phyloP scores from a whole-genome alignment of 1,140 invertebrate species.

The Helicoverpa armigera region DNA sequence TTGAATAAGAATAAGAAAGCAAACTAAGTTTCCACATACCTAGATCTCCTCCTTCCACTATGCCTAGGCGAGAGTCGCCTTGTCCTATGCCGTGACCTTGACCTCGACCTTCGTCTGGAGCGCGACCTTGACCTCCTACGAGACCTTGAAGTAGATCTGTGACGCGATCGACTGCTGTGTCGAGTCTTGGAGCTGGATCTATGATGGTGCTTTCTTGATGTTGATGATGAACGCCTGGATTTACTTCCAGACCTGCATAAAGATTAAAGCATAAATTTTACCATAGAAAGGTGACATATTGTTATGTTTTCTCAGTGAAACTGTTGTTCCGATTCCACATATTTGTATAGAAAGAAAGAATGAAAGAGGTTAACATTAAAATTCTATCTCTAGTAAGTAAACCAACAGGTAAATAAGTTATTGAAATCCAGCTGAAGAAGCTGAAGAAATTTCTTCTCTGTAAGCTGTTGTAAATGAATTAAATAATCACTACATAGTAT shows the following conservation, averaged over 20 bases:
- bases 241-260: constrained; percentile 74
- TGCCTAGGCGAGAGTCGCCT: constrained; percentile 70
- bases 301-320: too few species aligned
- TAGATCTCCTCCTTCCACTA: constrained; percentile 70
- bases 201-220: constrained; percentile 63
- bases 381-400: too few species aligned
- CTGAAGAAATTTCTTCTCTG: too few species aligned
- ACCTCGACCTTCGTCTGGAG: constrained; percentile 54
- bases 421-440: too few species aligned
- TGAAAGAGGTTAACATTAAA: too few species aligned
- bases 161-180: constrained; percentile 27
- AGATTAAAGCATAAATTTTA: neutral
- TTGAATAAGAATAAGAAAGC: too few species aligned
- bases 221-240: constrained; percentile 69
- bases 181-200: constrained; percentile 59
- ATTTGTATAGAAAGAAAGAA: too few species aligned
- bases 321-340: too few species aligned
- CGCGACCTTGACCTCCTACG: constrained; percentile 62
- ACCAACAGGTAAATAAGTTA: too few species aligned
- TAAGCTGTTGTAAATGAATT: too few species aligned
- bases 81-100: constrained; percentile 66
- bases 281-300: too few species aligned
- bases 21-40: constrained; percentile 61
- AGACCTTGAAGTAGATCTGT: constrained; percentile 62
- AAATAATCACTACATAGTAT: too few species aligned